phyloP scores from a whole-genome alignment of 2,797 vertebrate species.

The Alcedo atthis region DNA sequence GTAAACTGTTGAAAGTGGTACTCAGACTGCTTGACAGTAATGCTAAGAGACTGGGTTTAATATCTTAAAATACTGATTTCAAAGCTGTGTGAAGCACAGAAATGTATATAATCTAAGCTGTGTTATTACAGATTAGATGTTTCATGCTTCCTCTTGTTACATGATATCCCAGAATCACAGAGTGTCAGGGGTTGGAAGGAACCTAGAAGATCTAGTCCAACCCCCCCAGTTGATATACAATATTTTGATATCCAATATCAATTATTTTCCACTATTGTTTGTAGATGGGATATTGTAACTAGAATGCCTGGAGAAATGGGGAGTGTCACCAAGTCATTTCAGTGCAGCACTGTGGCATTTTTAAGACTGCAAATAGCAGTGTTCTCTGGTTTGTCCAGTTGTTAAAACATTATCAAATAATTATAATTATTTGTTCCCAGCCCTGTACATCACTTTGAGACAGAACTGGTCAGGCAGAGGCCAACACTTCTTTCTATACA shows the following conservation, averaged over 20 bases:
- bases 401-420: background rate
- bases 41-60: background rate
- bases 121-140: background rate
- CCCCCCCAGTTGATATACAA: too few species aligned
- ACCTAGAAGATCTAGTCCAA: too few species aligned
- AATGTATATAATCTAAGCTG: background rate
- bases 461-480: background rate
- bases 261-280: background rate
- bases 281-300: background rate
- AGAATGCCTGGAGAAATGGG: background rate
- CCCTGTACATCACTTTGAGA: background rate
- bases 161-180: background rate
- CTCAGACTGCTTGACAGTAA: background rate
- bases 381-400: background rate
- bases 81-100: background rate
- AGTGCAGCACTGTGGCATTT: background rate
- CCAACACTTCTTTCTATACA: background rate
- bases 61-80: background rate
- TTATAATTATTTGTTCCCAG: background rate
- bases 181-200: too few species aligned
- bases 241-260: background rate
- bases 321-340: constrained; percentile 16
- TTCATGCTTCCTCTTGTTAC: background rate
- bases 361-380: background rate
- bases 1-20: background rate